Evolutionary conservation across 2,888 invertebrate species (phyloP), one percentile per base, ranked within the genome.

Genomic region (Patella caerulea): DNA sequence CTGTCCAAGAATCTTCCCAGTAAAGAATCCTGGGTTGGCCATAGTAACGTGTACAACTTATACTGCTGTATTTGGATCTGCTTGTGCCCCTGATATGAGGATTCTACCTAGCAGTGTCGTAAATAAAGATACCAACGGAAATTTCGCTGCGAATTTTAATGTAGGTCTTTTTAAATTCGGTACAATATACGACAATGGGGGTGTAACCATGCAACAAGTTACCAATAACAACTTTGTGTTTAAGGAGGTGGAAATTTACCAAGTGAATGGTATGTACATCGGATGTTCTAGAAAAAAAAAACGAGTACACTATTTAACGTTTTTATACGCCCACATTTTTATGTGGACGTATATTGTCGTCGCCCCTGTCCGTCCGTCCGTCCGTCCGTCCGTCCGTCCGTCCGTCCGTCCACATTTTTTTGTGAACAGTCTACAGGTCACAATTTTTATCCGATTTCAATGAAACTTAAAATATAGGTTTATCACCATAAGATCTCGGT

Each of bases 171-270:
- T 45, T 7, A 45, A 7, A 9, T 75, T 75, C 53, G 75, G 75
- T 54, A 65, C 34, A 12, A 65, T 69, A 19, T 75, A 53, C 53
- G 45, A 75, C 52, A 75, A 70, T 69, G 70, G 70, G 24, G 75
- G 75, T 4, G 70, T 70, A 11, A 75, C 70, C 15, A 55, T 70
- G 24, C 69, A 69, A 15, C 53, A 69, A 17, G 65, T 75, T 52
- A 75, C 75, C 53, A 70, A 52, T 24, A 69, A 75, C 2, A 79
- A 78, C n/a, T 71, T 79, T 55, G 72, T 81, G 45, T 79, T 82
- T 2, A 82, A 77, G 14, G 84, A 84, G 5, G 70, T 84, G n/a
- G 83, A 83, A 72, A 83, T 85, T 1, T 85, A 83, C 74, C 45
- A 69, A 45, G 82, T 85, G 2, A 75, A 75, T 73, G 81, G 84